Evolutionary conservation across 2,888 invertebrate species (phyloP), one percentile per base, ranked within the genome.

Genomic region (Tribolium freemani): DNA sequence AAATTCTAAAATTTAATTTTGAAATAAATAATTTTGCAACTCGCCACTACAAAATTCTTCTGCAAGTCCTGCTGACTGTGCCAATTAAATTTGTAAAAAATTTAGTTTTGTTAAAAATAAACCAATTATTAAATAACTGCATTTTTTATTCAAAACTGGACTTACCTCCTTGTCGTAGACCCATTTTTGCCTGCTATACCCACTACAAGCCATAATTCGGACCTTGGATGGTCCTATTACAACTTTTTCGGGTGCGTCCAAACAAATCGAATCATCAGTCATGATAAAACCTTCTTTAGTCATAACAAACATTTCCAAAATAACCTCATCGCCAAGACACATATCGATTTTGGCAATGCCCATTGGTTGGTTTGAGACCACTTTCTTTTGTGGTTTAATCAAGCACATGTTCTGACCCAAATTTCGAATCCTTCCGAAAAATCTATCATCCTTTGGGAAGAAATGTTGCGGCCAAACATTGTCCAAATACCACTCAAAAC

Each of bases 391-490:
- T 1, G 92, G 91, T 79, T 90, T 90, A 82, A 92, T 90, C 5
- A 94, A 83, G 82, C 94, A 94, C 80, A 89, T 77, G 71, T 86
- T 76, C 67, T 77, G 66, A 0, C 76, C 80, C 3, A 88, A 81
- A 81, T 92, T 86, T 82, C 83, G 77, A 26, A 97, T 96, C 87
- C 94, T 92, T 38, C 98, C 99, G 83, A 99, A 96, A 88, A 96
- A 96, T 75, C 95, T 89, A 77, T 94, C 93, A 0, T 93, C 90
- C 26, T 91, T 93, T 0, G 99, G 99, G 81, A 99, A 94, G 85
- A 98, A 99, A 83, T 99, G 94, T 83, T 98, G 95, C 0, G 97
- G 97, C 96, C 98, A 99, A 20, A 99, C 91, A 81, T 95, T 95
- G 66, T 95, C 92, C 78, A 99, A 88, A 86, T 97, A 99, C 98